These are phyloP conservation scores for Platygyra sinensis DNA, from an alignment of 64 coral and sea anemone genomes.

Conservation along the genomic window DNA sequence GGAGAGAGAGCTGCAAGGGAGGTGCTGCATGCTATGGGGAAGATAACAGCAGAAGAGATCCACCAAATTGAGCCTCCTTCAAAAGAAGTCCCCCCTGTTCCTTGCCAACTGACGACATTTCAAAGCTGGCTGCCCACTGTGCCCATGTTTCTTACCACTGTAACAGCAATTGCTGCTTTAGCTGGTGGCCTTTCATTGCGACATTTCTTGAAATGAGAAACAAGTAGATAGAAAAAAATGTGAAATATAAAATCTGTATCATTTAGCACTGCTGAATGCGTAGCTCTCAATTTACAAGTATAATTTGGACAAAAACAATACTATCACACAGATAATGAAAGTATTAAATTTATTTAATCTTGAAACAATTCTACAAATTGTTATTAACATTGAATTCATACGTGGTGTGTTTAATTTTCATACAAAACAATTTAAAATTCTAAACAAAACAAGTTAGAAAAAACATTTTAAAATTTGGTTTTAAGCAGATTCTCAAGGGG, in stretches of 20 bases:
- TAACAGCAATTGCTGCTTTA: slow-evolving; percentile 33
- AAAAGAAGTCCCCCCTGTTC: slow-evolving; percentile 75
- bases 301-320: too few species aligned
- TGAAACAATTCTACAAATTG: too few species aligned
- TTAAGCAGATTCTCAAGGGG: too few species aligned
- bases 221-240: not conserved
- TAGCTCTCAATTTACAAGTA: too few species aligned
- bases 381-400: too few species aligned
- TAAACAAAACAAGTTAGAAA: too few species aligned
- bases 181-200: slow-evolving; percentile 10
- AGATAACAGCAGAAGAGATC: slow-evolving; percentile 66
- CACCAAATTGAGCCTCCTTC: slow-evolving; percentile 82
- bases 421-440: too few species aligned
- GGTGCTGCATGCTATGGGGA: slow-evolving; percentile 80
- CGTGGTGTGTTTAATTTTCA: too few species aligned
- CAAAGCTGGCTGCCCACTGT: slow-evolving; percentile 81
- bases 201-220: slow-evolving; percentile 18
- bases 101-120: slow-evolving; percentile 69
- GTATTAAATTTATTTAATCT: too few species aligned
- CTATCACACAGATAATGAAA: too few species aligned
- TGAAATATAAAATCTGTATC: not conserved
- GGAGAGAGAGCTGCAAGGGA: slow-evolving; percentile 93
- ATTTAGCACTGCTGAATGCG: too few species aligned
- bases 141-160: slow-evolving; percentile 44
- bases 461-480: too few species aligned